Base-by-base conservation (phyloP, 2,888 invertebrate species). In the Spicauda simplicius region DNA sequence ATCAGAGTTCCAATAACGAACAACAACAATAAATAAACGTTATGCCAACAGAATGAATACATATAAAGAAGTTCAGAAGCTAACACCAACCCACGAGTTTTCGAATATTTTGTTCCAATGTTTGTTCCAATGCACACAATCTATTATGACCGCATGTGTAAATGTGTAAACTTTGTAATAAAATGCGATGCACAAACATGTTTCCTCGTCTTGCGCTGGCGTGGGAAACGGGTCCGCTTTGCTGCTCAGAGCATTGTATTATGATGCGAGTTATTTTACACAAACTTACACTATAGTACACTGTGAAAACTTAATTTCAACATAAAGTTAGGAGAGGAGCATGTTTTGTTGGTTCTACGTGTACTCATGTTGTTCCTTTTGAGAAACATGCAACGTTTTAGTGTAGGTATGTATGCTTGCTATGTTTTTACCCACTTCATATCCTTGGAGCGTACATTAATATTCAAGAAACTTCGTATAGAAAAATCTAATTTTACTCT, bases 141-240 rank as follows among this genome's bases (percentile, higher is more conserved):
- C 66, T 60, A 60, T 60, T 66, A 60, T 60, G 33, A 48, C 66
- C 33, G 66, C 60, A 60, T 66, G 66, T 66, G 66, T 65, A 59
- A 65, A 65, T 65, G 59, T 65, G 65, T 66, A 66, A 66, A 60
- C 48, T 66, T 62, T 55, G 59, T 66, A 60, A 66, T 66, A 66
- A 66, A 66, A 66, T 66, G 60, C 30, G 60, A 66, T 50, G 55
- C 60, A 54, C 66, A 66, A 66, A 66, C 66, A 60, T 66, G 60
- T 48, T 66, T 59, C 65, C 54, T 48, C 11, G 58, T 20, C 45
- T 54, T 55, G 62, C 62, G 45, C 62, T 20, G 54, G 62, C 62
- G 65, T 66, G 65, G 65, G 65, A 66, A 66, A 11, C 59, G 60
- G 59, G 65, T 30, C 33, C 59, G 65, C 10, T 30, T 57, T 63